phyloP scores from a whole-genome alignment of 2,888 invertebrate genomes.

The Ichneumoninae sp. region DNA sequence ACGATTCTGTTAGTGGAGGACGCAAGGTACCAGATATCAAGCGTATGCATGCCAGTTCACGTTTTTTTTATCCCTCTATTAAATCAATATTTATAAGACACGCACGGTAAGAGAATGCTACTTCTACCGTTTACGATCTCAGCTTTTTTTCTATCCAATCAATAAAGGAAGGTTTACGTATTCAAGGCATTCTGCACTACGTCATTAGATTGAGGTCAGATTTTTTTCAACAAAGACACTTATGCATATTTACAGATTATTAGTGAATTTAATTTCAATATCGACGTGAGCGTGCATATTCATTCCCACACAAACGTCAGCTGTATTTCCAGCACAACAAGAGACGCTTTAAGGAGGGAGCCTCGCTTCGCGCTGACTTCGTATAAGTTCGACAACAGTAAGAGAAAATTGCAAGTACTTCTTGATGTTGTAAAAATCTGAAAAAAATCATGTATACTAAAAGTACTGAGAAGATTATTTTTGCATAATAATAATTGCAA shows the following conservation, averaged over 20 bases:
- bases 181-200: slow-evolving; percentile 7
- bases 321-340: not conserved
- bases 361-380: no score
- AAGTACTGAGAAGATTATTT: no score
- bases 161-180: slow-evolving; percentile 6
- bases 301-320: not conserved
- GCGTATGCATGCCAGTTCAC: not conserved
- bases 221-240: not conserved
- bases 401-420: no score
- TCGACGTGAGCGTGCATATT: no score
- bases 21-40: slow-evolving; percentile 72
- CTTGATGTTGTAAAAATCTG: no score
- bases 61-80: not conserved
- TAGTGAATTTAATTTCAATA: not conserved
- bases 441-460: no score
- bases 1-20: slow-evolving; percentile 79
- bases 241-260: not conserved
- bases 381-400: no score
- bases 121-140: not conserved
- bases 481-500: no score
- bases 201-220: not conserved
- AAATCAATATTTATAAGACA: slow-evolving; percentile 33
- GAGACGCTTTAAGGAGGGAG: no score
- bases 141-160: slow-evolving; percentile 13
- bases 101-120: not conserved